phyloP scores from a whole-genome alignment of 2,113 vertebrate genomes.

The Struthidea cinerea region DNA sequence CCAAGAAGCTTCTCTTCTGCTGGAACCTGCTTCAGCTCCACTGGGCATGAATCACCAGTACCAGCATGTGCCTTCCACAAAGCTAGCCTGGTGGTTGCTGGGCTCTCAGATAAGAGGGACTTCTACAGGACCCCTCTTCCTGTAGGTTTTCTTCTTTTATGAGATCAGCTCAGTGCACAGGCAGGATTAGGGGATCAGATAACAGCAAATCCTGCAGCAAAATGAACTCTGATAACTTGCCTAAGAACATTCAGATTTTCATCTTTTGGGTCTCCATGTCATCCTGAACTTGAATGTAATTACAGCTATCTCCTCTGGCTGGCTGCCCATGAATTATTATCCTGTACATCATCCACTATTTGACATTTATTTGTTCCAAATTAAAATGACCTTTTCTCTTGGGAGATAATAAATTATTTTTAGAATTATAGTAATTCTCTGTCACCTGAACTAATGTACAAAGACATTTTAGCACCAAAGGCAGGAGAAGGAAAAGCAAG shows the following conservation, averaged over 20 bases:
- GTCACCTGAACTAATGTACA: not conserved
- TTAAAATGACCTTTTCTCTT: constrained; percentile 38
- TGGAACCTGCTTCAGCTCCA: not conserved
- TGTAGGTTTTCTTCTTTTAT: not conserved
- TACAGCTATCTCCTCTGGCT: constrained; percentile 16
- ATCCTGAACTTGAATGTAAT: constrained; percentile 33
- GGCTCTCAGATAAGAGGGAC: not conserved
- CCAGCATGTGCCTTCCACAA: not conserved
- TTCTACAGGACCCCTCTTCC: not conserved
- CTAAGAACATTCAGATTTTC: not conserved
- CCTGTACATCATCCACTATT: not conserved
- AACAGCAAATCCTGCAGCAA: not conserved
- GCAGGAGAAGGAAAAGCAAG: not conserved
- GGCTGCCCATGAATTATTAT: not conserved
- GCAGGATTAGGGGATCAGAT: not conserved
- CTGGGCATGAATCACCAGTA: not conserved
- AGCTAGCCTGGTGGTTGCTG: not conserved
- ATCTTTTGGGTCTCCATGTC: not conserved
- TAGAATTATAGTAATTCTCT: constrained; percentile 2
- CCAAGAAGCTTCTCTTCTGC: not conserved
- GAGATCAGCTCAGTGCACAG: not conserved
- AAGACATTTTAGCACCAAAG: not conserved
- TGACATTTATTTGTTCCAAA: constrained; percentile 51
- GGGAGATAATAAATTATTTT: constrained; percentile 30
- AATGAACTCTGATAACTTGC: not conserved